phyloP scores from a whole-genome alignment of 2,797 vertebrate genomes.

The Ispidina picta region DNA sequence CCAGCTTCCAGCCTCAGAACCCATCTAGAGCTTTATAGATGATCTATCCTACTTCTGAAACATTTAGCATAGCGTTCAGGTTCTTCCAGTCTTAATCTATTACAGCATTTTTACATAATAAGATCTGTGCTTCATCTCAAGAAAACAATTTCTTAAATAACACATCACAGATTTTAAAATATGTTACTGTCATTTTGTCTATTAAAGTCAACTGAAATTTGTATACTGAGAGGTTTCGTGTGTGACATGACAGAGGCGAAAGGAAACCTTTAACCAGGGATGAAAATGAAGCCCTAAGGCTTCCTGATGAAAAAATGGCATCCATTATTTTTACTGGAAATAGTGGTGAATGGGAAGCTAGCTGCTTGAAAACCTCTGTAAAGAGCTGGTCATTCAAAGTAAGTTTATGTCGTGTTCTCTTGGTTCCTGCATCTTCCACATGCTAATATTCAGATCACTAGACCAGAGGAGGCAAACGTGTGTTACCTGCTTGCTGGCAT shows the following conservation, averaged over 20 bases:
- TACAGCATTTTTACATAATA: not conserved
- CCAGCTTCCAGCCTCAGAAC: not conserved
- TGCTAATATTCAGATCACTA: not conserved
- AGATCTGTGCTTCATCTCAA: not conserved
- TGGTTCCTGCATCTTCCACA: not conserved
- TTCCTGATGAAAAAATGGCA: not conserved
- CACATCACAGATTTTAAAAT: not conserved
- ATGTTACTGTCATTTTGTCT: not conserved
- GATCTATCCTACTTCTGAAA: not conserved
- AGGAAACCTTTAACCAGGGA: not conserved
- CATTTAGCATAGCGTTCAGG: not conserved
- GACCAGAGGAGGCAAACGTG: not conserved
- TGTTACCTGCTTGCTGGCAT: not conserved
- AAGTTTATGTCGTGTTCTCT: not conserved
- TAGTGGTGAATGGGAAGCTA: not conserved
- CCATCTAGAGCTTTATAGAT: not conserved
- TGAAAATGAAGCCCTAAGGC: not conserved
- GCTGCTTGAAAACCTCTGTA: not conserved
- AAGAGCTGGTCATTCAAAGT: not conserved
- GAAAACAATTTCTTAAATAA: not conserved
- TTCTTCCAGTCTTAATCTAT: not conserved
- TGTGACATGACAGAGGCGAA: not conserved
- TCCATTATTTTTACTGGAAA: not conserved
- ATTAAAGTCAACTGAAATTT: not conserved
- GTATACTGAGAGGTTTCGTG: not conserved